Conservation (phyloP, 2,113 vertebrate genomes). For the Glaucidium brasilianum region DNA sequence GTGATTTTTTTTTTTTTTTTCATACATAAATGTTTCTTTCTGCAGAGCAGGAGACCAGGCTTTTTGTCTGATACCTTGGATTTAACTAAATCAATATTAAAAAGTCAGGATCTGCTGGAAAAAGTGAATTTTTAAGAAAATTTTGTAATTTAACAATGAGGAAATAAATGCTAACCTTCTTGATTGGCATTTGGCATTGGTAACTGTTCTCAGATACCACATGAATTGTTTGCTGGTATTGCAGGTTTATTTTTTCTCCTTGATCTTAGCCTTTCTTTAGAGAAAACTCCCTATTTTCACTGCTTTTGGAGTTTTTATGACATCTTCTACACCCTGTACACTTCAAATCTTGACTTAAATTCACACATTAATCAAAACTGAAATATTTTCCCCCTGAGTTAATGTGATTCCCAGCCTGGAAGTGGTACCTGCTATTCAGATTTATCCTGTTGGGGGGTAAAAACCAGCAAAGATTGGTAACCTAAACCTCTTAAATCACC, state of each 20-base stretch:
- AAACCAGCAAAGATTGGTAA: background rate
- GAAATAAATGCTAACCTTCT: no score
- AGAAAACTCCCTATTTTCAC: background rate
- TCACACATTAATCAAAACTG: accelerated
- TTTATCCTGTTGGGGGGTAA: background rate
- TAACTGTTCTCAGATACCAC: no score
- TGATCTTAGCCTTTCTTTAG: no score
- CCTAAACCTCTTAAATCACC: background rate
- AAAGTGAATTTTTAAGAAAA: background rate
- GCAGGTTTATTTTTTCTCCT: no score
- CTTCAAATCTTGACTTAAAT: background rate
- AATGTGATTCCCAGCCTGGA: no score
- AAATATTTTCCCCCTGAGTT: accelerated
- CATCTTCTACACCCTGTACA: background rate
- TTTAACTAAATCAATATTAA: background rate
- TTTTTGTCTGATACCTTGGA: background rate
- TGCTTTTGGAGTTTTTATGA: background rate
- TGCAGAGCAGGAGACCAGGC: background rate
- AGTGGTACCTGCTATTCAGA: accelerated
- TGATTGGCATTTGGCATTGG: no score
- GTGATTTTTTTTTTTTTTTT: no score
- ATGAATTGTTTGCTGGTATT: accelerated
- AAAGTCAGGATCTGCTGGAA: background rate
- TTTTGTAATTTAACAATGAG: no score
- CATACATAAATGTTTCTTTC: background rate